These are phyloP conservation scores for Catharus minimus DNA, from an alignment of 2,113 vertebrate genomes.

Conservation along the genomic window DNA sequence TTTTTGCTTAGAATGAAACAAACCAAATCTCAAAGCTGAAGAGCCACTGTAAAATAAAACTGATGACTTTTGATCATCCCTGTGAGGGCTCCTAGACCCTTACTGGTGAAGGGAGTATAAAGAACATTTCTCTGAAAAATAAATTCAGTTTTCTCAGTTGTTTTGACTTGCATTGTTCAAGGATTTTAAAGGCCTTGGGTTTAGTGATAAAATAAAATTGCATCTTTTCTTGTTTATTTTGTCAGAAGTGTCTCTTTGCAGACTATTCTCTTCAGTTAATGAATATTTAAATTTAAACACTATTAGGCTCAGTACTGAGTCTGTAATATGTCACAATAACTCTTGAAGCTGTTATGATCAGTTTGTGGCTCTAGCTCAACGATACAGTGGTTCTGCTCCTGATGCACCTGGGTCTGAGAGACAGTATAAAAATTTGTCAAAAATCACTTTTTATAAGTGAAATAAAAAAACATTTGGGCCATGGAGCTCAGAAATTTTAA, in stretches of 20 bases:
- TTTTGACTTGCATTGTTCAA: background rate
- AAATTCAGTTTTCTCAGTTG: background rate
- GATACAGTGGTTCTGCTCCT: background rate
- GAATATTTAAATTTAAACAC: background rate
- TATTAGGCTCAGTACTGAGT: background rate
- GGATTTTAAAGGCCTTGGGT: background rate
- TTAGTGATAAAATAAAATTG: background rate
- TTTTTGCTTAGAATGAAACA: background rate
- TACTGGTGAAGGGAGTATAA: background rate
- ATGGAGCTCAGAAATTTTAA: background rate
- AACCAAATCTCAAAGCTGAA: background rate
- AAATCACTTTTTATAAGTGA: background rate
- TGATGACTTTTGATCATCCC: background rate
- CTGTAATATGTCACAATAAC: background rate
- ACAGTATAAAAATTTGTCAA: background rate
- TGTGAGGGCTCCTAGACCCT: background rate
- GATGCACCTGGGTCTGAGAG: background rate
- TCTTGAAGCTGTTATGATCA: background rate
- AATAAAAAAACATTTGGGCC: background rate
- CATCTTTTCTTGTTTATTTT: background rate
- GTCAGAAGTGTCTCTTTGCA: background rate
- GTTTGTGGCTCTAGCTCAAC: background rate
- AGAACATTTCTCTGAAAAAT: background rate
- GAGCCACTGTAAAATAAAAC: background rate
- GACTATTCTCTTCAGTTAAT: background rate